Evolutionary conservation across 2,888 invertebrate genomes (phyloP).

Genomic region (Phyto melanocephala): DNA sequence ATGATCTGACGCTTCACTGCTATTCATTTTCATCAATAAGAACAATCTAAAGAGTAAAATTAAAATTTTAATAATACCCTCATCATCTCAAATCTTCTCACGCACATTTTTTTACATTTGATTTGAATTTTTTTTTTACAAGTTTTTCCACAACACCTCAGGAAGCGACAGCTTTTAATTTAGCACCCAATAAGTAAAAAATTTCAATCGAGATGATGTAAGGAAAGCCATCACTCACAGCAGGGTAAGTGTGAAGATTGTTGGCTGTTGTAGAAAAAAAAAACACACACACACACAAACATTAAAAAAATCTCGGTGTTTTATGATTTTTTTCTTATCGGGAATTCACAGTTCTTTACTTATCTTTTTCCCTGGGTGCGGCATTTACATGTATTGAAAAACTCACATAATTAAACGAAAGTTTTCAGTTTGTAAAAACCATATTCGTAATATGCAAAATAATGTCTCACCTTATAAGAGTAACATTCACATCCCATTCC

Average conservation of each 20-base stretch:
- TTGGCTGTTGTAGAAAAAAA: constrained; percentile 1
- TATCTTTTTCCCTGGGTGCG: constrained; percentile 33
- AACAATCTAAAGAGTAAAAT: constrained; percentile 6
- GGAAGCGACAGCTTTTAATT: constrained; percentile 32
- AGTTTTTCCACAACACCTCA: constrained; percentile 8
- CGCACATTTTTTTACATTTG: constrained; percentile 58
- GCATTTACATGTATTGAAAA: constrained; percentile 23
- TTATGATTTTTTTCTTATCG: constrained; percentile 45
- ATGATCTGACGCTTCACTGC: constrained; percentile 44
- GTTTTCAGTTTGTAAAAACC: not conserved
- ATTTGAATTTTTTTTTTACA: constrained; percentile 26
- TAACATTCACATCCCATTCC: constrained; percentile 2
- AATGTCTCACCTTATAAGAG: constrained; percentile 41
- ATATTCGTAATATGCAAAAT: constrained; percentile 46
- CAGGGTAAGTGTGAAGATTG: constrained; percentile 62
- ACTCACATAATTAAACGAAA: constrained; percentile 30
- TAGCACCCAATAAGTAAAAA: constrained; percentile 48
- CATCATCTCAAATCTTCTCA: constrained; percentile 63
- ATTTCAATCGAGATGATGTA: constrained; percentile 22
- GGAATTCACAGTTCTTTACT: constrained; percentile 39
- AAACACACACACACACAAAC: no score
- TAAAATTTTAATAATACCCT: constrained; percentile 63
- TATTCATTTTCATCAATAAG: constrained; percentile 37
- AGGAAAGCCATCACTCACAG: constrained; percentile 55
- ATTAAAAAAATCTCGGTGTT: constrained; percentile 23